These are phyloP conservation scores for Camptogramma bilineatum DNA, from an alignment of 2,888 invertebrate genomes.

Conservation along the genomic window DNA sequence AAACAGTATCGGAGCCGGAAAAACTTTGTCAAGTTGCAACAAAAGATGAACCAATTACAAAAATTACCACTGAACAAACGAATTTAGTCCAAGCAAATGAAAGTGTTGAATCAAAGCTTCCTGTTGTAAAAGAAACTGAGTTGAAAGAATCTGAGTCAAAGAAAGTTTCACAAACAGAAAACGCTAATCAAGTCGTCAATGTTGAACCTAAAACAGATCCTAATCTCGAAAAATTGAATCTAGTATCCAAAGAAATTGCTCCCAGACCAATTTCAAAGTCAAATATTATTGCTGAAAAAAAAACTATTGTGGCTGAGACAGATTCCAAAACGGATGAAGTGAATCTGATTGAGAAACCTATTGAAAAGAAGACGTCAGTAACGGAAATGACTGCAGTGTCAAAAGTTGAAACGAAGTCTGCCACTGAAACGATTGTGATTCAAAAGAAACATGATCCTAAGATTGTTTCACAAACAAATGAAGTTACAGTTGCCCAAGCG, in stretches of 20 bases:
- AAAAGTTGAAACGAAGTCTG: conserved; percentile 2
- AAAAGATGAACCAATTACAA: conserved; percentile 1
- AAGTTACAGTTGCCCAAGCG: conserved; percentile 20
- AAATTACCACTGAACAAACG: conserved; percentile 2
- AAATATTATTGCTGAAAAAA: neutral
- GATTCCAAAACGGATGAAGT: conserved; percentile 1
- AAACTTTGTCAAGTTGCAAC: conserved; percentile 7
- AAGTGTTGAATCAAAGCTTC: neutral
- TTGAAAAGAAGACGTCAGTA: neutral
- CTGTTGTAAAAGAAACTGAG: conserved; percentile 10
- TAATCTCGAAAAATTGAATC: neutral
- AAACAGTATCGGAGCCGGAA: conserved; percentile 6
- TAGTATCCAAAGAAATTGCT: conserved; percentile 7
- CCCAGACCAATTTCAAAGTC: neutral
- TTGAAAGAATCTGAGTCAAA: conserved; percentile 13
- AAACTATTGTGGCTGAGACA: neutral
- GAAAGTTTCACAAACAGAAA: neutral
- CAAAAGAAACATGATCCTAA: conserved; percentile 12
- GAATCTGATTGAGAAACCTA: conserved; percentile 6
- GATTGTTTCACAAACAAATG: conserved; percentile 7
- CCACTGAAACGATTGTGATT: conserved; percentile 2
- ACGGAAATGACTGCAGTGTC: neutral
- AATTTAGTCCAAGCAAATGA: neutral
- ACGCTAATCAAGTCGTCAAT: conserved; percentile 9
- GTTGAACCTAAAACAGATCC: neutral